A percentile compares a stretch with the other conserved stretches of the same genome.
phyloP scores from a whole-genome alignment of 2,888 invertebrate species.

The Cataglyphis altisquamis region DNA sequence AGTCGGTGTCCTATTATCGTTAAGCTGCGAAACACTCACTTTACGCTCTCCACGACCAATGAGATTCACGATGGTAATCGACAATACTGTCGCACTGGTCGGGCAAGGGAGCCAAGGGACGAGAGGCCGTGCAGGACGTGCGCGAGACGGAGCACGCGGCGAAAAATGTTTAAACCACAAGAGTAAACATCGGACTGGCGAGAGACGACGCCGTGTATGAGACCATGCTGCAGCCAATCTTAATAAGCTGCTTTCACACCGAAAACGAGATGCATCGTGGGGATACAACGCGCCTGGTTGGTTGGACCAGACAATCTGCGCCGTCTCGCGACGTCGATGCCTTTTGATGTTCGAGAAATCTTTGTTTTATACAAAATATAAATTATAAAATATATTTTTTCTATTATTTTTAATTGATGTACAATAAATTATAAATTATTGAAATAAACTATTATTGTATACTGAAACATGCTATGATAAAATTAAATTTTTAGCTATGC shows the following conservation, averaged over 20 bases:
- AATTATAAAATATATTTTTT: background rate
- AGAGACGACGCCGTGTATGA: slow-evolving; percentile 68
- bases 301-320: slow-evolving; percentile 18
- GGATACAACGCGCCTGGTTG: slow-evolving; percentile 37
- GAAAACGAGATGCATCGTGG: slow-evolving; percentile 44
- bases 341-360: background rate
- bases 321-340: background rate
- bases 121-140: background rate
- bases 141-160: slow-evolving; percentile 52
- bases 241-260: slow-evolving; percentile 74
- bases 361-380: slow-evolving; percentile 4
- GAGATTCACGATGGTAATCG: background rate
- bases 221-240: slow-evolving; percentile 69
- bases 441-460: background rate
- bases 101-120: background rate
- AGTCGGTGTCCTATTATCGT: slow-evolving; percentile 2
- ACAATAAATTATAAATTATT: background rate
- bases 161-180: slow-evolving; percentile 81
- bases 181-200: slow-evolving; percentile 81
- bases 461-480: background rate
- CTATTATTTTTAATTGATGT: too few species aligned
- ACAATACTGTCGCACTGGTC: background rate
- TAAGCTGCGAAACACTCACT: slow-evolving; percentile 12
- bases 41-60: background rate
- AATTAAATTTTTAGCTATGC: background rate